Conservation (phyloP, 2,797 vertebrate species). For the Oreochromis grahami region DNA sequence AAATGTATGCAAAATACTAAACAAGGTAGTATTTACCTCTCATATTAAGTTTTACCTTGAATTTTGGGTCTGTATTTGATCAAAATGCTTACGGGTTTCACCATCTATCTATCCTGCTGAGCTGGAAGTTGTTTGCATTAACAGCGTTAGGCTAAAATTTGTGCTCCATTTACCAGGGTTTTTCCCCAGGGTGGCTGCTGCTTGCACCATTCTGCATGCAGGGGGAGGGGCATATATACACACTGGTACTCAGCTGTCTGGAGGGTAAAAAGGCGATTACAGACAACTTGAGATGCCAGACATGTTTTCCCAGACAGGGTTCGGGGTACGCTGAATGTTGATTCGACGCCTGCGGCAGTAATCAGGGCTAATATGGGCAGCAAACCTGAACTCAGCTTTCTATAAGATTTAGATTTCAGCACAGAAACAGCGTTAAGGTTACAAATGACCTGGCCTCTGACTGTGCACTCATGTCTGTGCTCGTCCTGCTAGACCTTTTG, state of each 20-base stretch:
- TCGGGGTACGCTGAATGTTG: accelerated
- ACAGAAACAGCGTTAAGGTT: not conserved
- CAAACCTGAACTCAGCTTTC: not conserved
- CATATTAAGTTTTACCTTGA: not conserved
- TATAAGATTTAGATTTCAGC: accelerated
- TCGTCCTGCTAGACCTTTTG: not conserved
- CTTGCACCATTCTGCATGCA: not conserved
- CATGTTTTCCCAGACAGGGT: not conserved
- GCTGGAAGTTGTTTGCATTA: not conserved
- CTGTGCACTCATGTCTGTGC: not conserved
- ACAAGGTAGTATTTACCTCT: too few relatives aligned
- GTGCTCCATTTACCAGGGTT: not conserved
- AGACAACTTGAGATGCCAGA: not conserved
- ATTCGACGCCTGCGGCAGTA: not conserved
- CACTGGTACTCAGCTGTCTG: not conserved
- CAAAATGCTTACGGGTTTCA: not conserved
- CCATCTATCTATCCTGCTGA: not conserved
- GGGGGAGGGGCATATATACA: not conserved
- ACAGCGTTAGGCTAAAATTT: not conserved
- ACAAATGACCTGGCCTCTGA: not conserved
- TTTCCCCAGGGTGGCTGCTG: not conserved
- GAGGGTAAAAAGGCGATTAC: not conserved
- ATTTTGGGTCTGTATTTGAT: not conserved
- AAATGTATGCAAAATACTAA: not conserved
- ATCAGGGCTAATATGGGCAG: accelerated